Evolutionary conservation across 1,140 invertebrate species (phyloP), one percentile per base, ranked within the genome.

Genomic region (Aleiodes sp.): DNA sequence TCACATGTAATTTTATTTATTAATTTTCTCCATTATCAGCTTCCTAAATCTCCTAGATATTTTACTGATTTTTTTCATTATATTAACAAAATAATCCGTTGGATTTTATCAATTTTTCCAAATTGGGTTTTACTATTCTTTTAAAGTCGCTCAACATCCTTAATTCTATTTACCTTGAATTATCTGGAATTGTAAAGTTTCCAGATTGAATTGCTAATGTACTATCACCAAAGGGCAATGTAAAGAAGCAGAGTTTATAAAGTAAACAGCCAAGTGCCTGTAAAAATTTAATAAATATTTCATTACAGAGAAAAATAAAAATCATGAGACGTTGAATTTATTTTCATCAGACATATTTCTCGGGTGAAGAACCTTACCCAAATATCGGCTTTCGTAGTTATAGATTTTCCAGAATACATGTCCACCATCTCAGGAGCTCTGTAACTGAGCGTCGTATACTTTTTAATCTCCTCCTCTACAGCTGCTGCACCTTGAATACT

Each of bases 391-490:
- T 97, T 97, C 4, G 92, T 95, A n/a, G 95, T 95, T 66, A 98
- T 96, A 19, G 91, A 85, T 86, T 94, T 94, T 21, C 93, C 94
- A 74, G 88, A 90, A 84, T 98, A 98, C 74, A 98, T 88, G 86
- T 98, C 96, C 28, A 98, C 91, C 97, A 98, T 98, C 88, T 98
- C 97, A 19, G 97, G 97, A 14, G 96, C 90, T 77, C 96, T 90
- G 84, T 98, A 98, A 52, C 94, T 94, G 14, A 98, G 85, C 0
- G 97, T 98, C 3, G 96, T 98, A 81, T 98, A 98, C 79, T 94
- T 94, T 84, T 96, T 93, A 71, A 98, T 95, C 87, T 98, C 96
- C 78, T 98, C 96, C 83, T 97, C 94, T 8, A 96, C 91, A 14
- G 87, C 78, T 62, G 91, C 84, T 4, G 93, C 91, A 43, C 93